These are phyloP conservation scores for Notospermus geniculatus DNA, from an alignment of 1,140 invertebrate species.

Conservation along the genomic window DNA sequence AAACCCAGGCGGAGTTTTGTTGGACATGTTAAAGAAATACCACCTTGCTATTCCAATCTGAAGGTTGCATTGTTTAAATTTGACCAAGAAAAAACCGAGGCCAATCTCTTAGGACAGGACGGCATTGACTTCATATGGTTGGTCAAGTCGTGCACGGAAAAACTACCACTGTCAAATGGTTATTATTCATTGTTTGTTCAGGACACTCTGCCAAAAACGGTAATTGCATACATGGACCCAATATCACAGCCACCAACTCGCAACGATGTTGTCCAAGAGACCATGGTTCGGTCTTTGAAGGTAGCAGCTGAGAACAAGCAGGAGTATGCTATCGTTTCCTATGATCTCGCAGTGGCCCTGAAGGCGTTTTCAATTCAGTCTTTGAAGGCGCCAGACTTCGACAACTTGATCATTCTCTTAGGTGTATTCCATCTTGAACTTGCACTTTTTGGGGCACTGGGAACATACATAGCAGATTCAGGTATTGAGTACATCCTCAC, in stretches of 20 bases:
- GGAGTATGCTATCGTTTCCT: conserved; percentile 16
- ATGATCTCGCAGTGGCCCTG: conserved; percentile 19
- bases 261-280: conserved; percentile 16
- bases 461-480: conserved; percentile 13
- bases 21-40: neutral
- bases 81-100: neutral
- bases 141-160: neutral
- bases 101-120: neutral
- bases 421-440: conserved; percentile 19
- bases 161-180: conserved; percentile 6
- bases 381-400: conserved; percentile 15
- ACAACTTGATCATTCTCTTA: conserved; percentile 19
- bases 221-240: conserved; percentile 16
- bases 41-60: neutral
- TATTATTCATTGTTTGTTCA: conserved; percentile 11
- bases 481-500: conserved; percentile 12
- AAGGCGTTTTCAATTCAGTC: conserved; percentile 23
- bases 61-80: neutral
- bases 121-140: neutral
- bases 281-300: conserved; percentile 12
- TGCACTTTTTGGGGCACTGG: conserved; percentile 16
- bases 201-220: conserved; percentile 2
- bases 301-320: conserved; percentile 13
- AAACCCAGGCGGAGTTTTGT: neutral
- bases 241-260: conserved; percentile 10